Base-by-base conservation (phyloP, 1,140 invertebrate genomes). In the Orussus abietinus region DNA sequence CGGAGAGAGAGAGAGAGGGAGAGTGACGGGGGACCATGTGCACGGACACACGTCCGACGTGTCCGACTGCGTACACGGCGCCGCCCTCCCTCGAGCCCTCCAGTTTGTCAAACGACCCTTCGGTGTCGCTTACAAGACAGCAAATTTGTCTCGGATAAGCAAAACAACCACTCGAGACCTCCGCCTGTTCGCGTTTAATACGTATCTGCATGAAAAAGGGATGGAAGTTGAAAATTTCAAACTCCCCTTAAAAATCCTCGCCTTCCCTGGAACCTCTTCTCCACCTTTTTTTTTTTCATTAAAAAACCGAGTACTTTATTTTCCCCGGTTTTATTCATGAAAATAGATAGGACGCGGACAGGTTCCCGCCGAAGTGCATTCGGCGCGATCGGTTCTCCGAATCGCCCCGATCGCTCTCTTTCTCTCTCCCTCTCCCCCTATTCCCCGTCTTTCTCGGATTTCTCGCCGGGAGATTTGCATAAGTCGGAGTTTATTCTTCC, bases 401-500 rank as follows among this genome's bases (percentile, higher is more conserved):
- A 68, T 55, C 49, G n/a, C 50, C 49, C 51, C 40, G 52, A 57
- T 53, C 57, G 43, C 45, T 42, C 55, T 54, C 55, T 62, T 60
- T 60, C 55, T 53, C 48, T 51, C 47, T 53, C 7, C 13, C 13
- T 32, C 15, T 14, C 30, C 2, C 12, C 11, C 34, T 42, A 38
- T 58, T 58, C 55, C 57, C 53, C 51, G 59, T 42, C 39, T 58
- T 58, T 56, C 57, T 53, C 51, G 59, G 47, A 54, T 63, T 59
- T 55, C 47, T 57, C 53, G 51, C 50, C 49, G 37, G 35, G 39
- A 54, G 69, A 72, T 74, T 74, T 72, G 68, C 70, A 74, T 74
- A 74, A 62, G 70, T 74, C 72, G 71, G 60, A 68, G 68, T 66
- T 74, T 74, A 74, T 74, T 66, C 66, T 74, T 73, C 70, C 56